A percentile compares a stretch with the other conserved stretches of the same genome.
Conservation (phyloP, 2,113 vertebrate genomes). For the Ellobius talpinus region DNA sequence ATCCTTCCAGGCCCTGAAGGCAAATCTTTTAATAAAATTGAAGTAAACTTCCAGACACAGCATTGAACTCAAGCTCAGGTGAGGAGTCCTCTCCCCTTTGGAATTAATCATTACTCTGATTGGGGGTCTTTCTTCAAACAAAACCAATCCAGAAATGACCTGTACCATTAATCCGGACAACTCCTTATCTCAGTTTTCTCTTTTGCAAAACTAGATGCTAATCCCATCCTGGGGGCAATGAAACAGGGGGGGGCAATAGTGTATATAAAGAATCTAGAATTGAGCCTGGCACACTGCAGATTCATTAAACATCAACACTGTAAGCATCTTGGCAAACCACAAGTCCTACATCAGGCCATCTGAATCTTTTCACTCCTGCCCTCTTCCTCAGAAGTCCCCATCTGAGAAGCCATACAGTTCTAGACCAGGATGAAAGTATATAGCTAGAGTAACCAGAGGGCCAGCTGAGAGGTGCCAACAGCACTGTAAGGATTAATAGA, state of each 20-base stretch:
- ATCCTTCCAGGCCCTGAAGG: not conserved
- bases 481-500: not conserved
- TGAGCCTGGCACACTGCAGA: not conserved
- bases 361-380: not conserved
- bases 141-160: not conserved
- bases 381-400: not conserved
- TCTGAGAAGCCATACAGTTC: not conserved
- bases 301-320: not conserved
- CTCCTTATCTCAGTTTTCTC: not conserved
- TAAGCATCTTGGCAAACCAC: not conserved
- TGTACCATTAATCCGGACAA: not conserved
- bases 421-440: not conserved
- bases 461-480: not conserved
- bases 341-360: not conserved
- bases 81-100: not conserved
- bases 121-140: not conserved
- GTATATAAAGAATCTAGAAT: not conserved
- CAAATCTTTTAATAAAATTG: not conserved
- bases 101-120: not conserved
- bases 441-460: not conserved
- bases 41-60: not conserved
- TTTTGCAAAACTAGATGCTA: not conserved
- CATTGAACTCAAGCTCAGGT: not conserved
- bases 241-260: not conserved
- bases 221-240: no score